These are phyloP conservation scores for Lepidocyrtoides sp. DNA, from an alignment of 2,888 invertebrate species.

Conservation along the genomic window DNA sequence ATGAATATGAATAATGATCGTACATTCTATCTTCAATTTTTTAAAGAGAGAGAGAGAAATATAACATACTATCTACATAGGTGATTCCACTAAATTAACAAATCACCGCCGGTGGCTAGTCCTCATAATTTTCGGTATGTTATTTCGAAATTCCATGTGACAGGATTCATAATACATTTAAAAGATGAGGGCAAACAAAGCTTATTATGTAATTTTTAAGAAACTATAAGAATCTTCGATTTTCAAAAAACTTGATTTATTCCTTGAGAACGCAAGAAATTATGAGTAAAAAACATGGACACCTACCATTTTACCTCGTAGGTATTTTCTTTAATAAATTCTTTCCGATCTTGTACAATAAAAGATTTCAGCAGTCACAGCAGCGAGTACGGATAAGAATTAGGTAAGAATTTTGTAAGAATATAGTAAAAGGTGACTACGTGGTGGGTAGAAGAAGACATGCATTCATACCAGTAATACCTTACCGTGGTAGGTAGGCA, in stretches of 20 bases:
- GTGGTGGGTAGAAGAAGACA: slow-evolving; percentile 26
- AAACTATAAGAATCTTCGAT: background rate
- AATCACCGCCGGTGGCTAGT: background rate
- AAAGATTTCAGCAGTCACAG: slow-evolving; percentile 24
- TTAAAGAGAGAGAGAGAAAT: too few species aligned
- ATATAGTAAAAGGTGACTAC: background rate
- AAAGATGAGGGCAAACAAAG: slow-evolving; percentile 4
- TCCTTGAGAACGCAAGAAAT: slow-evolving; percentile 25
- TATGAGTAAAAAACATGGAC: slow-evolving; percentile 40
- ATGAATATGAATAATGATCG: background rate
- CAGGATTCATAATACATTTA: slow-evolving; percentile 15
- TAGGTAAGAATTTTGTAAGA: too few species aligned
- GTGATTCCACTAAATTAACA: background rate
- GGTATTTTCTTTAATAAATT: slow-evolving; percentile 32
- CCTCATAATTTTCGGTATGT: background rate
- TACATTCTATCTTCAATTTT: background rate
- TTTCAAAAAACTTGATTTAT: slow-evolving; percentile 41
- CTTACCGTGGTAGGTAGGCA: background rate
- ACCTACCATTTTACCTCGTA: slow-evolving; percentile 25
- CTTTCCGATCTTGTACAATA: slow-evolving; percentile 35
- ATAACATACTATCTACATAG: background rate
- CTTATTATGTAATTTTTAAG: background rate
- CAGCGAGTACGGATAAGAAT: background rate
- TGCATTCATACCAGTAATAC: background rate
- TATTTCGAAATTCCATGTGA: slow-evolving; percentile 17